A percentile compares a stretch with the other conserved stretches of the same genome.
phyloP scores from a whole-genome alignment of 2,888 invertebrate genomes.

The Lissonota sp. region DNA sequence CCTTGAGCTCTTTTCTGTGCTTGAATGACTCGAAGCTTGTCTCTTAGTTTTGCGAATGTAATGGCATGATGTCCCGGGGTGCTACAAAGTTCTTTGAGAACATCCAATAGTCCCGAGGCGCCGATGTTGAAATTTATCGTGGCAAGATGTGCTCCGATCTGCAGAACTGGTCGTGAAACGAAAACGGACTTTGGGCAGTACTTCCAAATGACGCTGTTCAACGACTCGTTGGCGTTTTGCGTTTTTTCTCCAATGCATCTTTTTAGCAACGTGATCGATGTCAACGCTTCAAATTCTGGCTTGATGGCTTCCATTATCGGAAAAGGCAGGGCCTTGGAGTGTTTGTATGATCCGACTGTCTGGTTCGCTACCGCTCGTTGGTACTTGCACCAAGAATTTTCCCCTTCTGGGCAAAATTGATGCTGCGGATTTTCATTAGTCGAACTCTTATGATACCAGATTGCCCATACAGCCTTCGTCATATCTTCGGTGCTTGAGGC shows the following conservation, averaged over 20 bases:
- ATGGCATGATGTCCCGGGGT: too few relatives aligned
- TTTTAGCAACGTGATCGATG: neutral
- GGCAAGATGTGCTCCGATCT: too few relatives aligned
- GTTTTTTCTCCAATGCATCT: neutral
- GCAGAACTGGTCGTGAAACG: too few relatives aligned
- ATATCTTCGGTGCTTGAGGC: neutral
- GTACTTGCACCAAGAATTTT: neutral
- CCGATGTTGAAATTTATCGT: too few relatives aligned
- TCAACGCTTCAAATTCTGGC: neutral
- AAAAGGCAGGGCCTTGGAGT: neutral
- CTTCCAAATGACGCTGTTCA: too few relatives aligned
- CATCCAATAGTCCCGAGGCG: too few relatives aligned
- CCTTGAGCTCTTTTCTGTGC: too few relatives aligned
- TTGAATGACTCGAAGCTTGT: too few relatives aligned
- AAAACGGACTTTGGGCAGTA: too few relatives aligned
- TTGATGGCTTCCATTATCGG: neutral
- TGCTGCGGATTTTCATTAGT: neutral
- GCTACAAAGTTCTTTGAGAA: too few relatives aligned
- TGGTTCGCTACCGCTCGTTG: neutral
- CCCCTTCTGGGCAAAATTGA: neutral
- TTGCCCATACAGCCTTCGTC: neutral
- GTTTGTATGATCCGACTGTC: neutral
- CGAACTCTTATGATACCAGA: too few relatives aligned
- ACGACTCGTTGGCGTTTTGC: neutral
- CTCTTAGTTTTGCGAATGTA: too few relatives aligned